phyloP scores from a whole-genome alignment of 2,888 invertebrate species.

The Apamea crenata region DNA sequence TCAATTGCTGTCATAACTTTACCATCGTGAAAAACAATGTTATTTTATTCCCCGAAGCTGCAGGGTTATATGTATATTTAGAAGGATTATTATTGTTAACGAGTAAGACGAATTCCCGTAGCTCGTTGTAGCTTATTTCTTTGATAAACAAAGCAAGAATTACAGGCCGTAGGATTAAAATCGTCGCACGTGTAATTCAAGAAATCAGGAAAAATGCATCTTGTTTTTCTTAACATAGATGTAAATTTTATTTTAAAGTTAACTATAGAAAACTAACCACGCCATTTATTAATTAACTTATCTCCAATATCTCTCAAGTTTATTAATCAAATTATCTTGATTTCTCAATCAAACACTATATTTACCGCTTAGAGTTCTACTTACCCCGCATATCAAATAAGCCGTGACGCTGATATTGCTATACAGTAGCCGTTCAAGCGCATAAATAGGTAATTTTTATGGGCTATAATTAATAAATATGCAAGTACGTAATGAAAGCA shows the following conservation, averaged over 20 bases:
- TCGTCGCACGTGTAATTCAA: background rate
- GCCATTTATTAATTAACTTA: background rate
- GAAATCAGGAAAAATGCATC: background rate
- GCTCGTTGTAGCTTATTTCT: background rate
- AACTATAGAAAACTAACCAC: background rate
- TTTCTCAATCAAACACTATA: slow-evolving; percentile 37
- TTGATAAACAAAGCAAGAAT: background rate
- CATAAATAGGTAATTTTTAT: slow-evolving; percentile 71
- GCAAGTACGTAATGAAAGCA: slow-evolving; percentile 72
- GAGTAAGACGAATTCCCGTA: too few relatives aligned
- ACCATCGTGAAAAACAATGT: too few relatives aligned
- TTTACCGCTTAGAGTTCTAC: slow-evolving; percentile 34
- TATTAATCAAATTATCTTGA: slow-evolving; percentile 21
- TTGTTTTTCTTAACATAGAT: background rate
- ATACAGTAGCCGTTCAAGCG: slow-evolving; percentile 67
- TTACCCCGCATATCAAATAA: slow-evolving; percentile 46
- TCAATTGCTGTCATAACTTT: background rate
- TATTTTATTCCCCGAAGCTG: too few relatives aligned
- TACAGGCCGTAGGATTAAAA: too few relatives aligned
- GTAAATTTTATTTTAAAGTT: background rate
- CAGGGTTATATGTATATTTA: background rate
- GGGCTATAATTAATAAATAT: slow-evolving; percentile 69
- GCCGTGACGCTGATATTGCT: slow-evolving; percentile 46
- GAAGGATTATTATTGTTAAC: background rate
- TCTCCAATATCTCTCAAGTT: background rate